Conservation (phyloP, 2,113 vertebrate species). For the Casuarius casuarius region DNA sequence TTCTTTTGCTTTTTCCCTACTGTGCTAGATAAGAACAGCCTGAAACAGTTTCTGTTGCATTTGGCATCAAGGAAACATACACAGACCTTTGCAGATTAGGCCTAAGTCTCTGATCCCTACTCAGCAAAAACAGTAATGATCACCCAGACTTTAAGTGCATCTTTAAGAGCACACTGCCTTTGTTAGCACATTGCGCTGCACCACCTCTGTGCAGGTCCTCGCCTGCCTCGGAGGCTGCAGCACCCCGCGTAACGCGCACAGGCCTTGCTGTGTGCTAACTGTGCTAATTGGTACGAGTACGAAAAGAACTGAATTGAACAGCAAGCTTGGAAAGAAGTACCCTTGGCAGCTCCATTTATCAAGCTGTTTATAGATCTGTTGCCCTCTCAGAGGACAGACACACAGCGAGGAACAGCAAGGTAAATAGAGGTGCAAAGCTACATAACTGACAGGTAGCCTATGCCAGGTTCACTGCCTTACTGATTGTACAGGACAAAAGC, state of each 20-base stretch:
- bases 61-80: neutral
- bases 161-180: fast-evolving
- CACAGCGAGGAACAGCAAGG: neutral
- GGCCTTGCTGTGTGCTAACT: neutral
- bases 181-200: fast-evolving
- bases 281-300: neutral
- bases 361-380: neutral
- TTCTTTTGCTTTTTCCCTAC: neutral
- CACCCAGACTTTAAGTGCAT: neutral
- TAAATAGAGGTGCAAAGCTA: neutral
- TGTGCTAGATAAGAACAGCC: neutral
- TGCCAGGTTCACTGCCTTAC: neutral
- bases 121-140: neutral
- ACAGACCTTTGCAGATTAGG: fast-evolving
- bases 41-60: neutral
- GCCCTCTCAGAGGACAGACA: neutral
- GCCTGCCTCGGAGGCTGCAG: neutral
- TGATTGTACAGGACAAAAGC: neutral
- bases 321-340: neutral
- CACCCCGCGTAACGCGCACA: neutral
- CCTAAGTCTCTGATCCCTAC: fast-evolving
- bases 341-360: neutral
- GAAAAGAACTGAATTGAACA: fast-evolving
- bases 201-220: neutral
- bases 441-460: neutral